Base-by-base conservation (phyloP, 2,113 vertebrate genomes). In the Papio anubis region DNA sequence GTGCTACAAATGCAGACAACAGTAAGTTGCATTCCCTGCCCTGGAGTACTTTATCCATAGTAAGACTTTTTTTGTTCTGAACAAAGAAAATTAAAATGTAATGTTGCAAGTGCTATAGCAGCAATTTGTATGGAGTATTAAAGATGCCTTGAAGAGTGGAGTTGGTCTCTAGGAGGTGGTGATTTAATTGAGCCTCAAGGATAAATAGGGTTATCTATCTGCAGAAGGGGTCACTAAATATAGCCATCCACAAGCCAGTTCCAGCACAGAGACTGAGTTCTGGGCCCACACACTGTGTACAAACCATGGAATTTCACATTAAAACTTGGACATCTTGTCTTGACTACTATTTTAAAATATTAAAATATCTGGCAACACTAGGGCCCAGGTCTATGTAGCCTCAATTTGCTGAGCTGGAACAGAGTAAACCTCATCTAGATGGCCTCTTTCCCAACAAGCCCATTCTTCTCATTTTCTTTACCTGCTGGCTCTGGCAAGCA, bases 31-130 rank as follows among this genome's bases (percentile, higher is more conserved):
- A 2, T 87, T 93, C 80, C 76, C 79, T 96, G 61, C n/a, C 84
- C 89, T 85, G 35, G 6, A 92, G 59, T 87, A 88, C 82, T 45
- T 93, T 82, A 91, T 95, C 75, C 68, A 68, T 76, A 57, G 48
- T 23, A 72, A 93, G 79, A 27, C 72, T n/a, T 17, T 38, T 14
- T 61, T 78, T 25, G 20, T 73, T 68, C 79, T 61, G 2, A 70
- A 75, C 93, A 92, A 50, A 97, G 75, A 96, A 97, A 96, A 93
- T 93, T 79, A 89, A 96, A 94, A 96, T 88, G 14, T n/a, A 89
- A 45, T 25, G n/a, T 30, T 83, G 16, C 78, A 52, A 35, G 52
- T 87, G 79, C 80, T 90, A 35, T 1, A 17, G 59, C 40, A 52
- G 70, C 27, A 6, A 80, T 87, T 93, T 87, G 75, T 73, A 55